These are phyloP conservation scores for Ramphastos sulfuratus DNA, from an alignment of 2,113 vertebrate species.

Conservation along the genomic window DNA sequence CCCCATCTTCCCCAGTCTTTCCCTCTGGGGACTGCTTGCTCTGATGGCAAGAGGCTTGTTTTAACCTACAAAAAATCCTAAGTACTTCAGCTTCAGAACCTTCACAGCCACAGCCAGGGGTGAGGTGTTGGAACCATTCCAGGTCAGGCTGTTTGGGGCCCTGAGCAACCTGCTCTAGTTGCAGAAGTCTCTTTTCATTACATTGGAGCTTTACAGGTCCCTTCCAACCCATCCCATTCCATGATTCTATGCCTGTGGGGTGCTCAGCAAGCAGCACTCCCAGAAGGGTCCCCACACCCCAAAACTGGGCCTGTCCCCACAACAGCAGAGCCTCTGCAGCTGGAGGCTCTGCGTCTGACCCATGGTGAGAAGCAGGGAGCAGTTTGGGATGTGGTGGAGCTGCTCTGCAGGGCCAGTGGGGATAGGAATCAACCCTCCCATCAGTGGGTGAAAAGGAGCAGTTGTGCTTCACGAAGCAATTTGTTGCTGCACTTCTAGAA, in stretches of 20 bases:
- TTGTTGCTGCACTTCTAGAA: too few species aligned
- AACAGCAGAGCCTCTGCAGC: rapidly evolving
- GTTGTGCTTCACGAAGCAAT: neutral
- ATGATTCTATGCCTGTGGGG: neutral
- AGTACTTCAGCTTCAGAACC: neutral
- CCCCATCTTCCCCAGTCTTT: neutral
- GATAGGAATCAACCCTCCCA: slow-evolving; percentile 14
- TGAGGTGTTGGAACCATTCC: neutral
- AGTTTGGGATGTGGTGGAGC: neutral
- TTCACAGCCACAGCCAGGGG: rapidly evolving
- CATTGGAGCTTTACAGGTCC: too few species aligned
- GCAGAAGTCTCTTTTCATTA: too few species aligned
- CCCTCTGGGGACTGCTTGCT: neutral
- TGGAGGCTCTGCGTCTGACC: rapidly evolving
- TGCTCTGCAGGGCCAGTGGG: neutral
- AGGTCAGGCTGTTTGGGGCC: too few species aligned
- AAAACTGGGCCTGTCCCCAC: neutral
- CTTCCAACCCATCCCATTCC: too few species aligned
- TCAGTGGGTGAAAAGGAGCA: neutral
- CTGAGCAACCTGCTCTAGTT: too few species aligned
- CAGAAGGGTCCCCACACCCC: neutral
- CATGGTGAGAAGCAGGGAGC: rapidly evolving
- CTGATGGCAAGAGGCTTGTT: neutral
- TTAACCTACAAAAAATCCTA: neutral
- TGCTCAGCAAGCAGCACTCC: rapidly evolving